Base-by-base conservation (phyloP, 2,888 invertebrate species). In the Drymonia ruficornis region DNA sequence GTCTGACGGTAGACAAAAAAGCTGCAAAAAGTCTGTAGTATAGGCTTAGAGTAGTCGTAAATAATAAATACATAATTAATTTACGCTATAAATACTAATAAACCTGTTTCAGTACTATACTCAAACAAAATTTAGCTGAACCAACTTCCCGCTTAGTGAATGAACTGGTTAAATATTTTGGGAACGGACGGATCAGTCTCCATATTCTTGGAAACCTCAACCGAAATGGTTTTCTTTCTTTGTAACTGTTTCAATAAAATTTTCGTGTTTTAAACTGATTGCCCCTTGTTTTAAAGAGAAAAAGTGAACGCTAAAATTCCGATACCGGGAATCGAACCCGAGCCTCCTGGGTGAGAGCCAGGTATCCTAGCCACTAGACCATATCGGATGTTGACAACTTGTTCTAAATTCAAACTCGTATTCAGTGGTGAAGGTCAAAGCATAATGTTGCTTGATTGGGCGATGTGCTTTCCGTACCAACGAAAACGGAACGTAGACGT, bases 301-400 rank as follows among this genome's bases (percentile, higher is more conserved):
- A 44, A n/a, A 6, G 16, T 16, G 16, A 1, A 23, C 3, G 19
- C 18, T 23, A 29, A 29, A 46, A 46, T 93, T 94, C 93, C 93
- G 91, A 90, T 94, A 93, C 93, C 93, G 93, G 93, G 93, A 93
- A 93, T 93, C 93, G 93, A 94, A 94, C 93, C 93, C 93, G 93
- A 91, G 93, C 93, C 93, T 93, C 89, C 92, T 92, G 92, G 93
- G 91, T 93, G 93, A 93, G 86, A 93, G 85, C 93, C 93, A 93
- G 93, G 89, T 93, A 93, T 93, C 93, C 93, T 93, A 93, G 89
- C 93, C 93, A 93, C 93, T 93, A 93, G 93, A 93, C 93, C 93
- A 93, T 93, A 93, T 90, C 91, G 93, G 93, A 93, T 81, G 0
- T 0, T 71, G 11, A 0, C 2, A 13, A 15, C n/a, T 2, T 29